Evolutionary conservation across 2,888 invertebrate species (phyloP).

Genomic region (Steinernema carpocapsae): DNA sequence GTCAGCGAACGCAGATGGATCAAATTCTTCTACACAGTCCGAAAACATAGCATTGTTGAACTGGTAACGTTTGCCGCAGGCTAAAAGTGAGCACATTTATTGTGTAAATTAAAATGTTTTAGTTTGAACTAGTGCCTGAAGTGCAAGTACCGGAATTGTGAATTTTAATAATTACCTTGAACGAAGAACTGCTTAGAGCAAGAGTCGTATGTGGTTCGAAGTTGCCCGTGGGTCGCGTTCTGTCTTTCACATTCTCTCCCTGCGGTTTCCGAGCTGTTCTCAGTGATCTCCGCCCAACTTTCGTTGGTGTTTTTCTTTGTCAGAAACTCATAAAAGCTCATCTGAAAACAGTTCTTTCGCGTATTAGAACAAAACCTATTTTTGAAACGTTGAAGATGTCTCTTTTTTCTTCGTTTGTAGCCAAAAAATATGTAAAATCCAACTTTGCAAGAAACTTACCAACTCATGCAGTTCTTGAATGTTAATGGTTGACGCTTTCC

Average conservation of each 20-base stretch:
- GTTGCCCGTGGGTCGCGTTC: constrained; percentile 15
- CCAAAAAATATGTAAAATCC: no score
- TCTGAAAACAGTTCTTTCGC: neutral
- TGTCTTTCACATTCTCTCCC: neutral
- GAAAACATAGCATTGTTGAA: neutral
- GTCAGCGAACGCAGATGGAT: neutral
- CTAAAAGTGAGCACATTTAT: neutral
- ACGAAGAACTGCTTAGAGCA: neutral
- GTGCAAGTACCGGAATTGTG: no score
- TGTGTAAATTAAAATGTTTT: neutral
- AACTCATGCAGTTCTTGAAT: constrained; percentile 40
- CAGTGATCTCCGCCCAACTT: neutral
- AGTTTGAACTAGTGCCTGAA: no score
- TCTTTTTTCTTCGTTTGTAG: no score
- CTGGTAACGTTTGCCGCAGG: neutral
- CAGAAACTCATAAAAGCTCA: constrained; percentile 29
- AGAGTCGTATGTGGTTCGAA: neutral
- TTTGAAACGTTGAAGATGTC: no score
- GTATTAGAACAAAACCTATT: no score
- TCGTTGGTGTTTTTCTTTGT: constrained; percentile 18
- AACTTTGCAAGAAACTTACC: no score
- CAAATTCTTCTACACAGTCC: neutral
- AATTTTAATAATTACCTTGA: no score
- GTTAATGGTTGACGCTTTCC: constrained; percentile 37
- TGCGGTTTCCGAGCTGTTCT: neutral